phyloP scores from a whole-genome alignment of 2,888 invertebrate species.

The Andrena bicolor region DNA sequence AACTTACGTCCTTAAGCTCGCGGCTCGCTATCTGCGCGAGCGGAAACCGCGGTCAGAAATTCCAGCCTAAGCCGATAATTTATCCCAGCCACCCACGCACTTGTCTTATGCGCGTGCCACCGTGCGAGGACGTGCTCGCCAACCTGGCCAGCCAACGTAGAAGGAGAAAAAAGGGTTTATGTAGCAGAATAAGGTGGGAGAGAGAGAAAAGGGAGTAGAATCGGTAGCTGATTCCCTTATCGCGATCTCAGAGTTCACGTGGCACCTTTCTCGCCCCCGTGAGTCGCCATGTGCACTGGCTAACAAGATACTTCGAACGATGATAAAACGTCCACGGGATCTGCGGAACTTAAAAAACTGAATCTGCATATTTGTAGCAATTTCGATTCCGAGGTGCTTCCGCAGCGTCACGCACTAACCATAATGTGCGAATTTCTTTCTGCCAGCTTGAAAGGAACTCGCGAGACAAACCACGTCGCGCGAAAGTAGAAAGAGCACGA shows the following conservation, averaged over 20 bases:
- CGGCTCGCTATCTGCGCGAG: conserved; percentile 53
- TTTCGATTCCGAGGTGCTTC: too few species aligned
- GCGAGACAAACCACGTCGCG: conserved; percentile 3
- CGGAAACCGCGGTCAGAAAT: conserved; percentile 62
- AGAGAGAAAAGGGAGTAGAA: conserved; percentile 19
- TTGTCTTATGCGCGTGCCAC: conserved; percentile 72
- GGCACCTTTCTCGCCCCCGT: not conserved
- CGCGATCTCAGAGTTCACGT: not conserved
- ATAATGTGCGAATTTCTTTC: not conserved
- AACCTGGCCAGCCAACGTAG: conserved; percentile 27
- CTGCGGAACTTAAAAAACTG: too few species aligned
- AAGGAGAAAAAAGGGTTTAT: not conserved
- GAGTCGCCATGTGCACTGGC: too few species aligned
- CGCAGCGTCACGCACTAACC: too few species aligned
- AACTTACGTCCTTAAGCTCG: conserved; percentile 39
- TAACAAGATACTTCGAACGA: too few species aligned
- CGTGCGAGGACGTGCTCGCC: conserved; percentile 47
- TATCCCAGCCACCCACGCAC: conserved; percentile 73
- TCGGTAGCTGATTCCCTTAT: conserved; percentile 20
- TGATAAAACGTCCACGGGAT: too few species aligned
- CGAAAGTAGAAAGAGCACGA: conserved; percentile 1
- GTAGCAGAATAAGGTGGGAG: conserved; percentile 7
- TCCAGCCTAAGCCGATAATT: conserved; percentile 72
- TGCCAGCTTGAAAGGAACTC: not conserved
- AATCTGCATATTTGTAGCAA: too few species aligned